These are phyloP conservation scores for Serranus cabrilla DNA, from an alignment of 2,797 vertebrate genomes.

Conservation along the genomic window DNA sequence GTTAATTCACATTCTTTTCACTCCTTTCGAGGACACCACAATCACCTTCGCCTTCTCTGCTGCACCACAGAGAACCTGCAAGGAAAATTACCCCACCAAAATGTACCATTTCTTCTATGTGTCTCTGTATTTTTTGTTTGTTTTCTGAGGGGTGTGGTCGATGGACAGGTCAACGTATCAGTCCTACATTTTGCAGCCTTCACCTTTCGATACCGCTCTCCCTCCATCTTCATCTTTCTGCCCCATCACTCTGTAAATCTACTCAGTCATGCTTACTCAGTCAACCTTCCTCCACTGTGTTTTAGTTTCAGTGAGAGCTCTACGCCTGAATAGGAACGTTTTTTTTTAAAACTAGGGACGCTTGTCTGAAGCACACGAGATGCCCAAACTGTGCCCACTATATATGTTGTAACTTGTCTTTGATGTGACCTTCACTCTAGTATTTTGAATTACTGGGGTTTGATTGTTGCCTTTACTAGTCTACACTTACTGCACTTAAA, in stretches of 20 bases:
- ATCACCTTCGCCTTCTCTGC: not conserved
- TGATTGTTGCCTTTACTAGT: slow-evolving; percentile 12
- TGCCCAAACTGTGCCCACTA: not conserved
- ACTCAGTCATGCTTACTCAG: slow-evolving; percentile 49
- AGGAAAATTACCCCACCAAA: not conserved
- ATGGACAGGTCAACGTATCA: not conserved
- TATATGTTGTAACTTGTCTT: not conserved
- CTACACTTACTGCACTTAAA: slow-evolving; percentile 6
- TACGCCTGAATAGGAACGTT: slow-evolving; percentile 10
- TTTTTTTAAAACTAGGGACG: not conserved
- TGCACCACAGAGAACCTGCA: slow-evolving; percentile 1
- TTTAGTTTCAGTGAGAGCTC: slow-evolving; percentile 33
- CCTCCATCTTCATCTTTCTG: slow-evolving; percentile 47
- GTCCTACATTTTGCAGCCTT: slow-evolving; percentile 3
- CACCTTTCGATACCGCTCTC: slow-evolving; percentile 16
- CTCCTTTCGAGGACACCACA: slow-evolving; percentile 21
- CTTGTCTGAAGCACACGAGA: not conserved
- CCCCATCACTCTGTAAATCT: slow-evolving; percentile 53
- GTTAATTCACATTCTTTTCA: slow-evolving; percentile 36
- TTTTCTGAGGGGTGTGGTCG: not conserved
- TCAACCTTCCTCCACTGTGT: slow-evolving; percentile 31
- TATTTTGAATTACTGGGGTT: slow-evolving; percentile 1
- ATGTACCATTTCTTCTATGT: not conserved
- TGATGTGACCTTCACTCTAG: not conserved
- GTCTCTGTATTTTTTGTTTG: not conserved